Evolutionary conservation across 1,140 invertebrate species (phyloP).

Genomic region (Bombus pyrosoma): DNA sequence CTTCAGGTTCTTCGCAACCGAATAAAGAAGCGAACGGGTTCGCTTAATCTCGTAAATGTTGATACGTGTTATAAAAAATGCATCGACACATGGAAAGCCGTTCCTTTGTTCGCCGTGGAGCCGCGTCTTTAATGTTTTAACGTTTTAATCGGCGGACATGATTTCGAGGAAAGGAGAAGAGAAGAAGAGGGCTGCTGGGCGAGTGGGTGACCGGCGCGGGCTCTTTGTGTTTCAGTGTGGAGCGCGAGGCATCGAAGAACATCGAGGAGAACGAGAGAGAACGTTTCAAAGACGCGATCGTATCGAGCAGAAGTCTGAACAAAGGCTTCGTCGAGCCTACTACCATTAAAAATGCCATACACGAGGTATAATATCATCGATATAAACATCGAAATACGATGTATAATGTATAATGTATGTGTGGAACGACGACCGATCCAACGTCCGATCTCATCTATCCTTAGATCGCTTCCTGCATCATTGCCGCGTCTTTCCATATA

Average conservation of each 20-base stretch:
- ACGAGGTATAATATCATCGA: slow-evolving; percentile 66
- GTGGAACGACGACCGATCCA: too few relatives aligned
- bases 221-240: slow-evolving; percentile 71
- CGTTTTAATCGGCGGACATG: background rate
- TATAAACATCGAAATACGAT: background rate
- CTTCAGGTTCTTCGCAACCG: too few relatives aligned
- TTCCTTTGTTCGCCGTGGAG: too few relatives aligned
- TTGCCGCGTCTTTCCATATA: slow-evolving; percentile 84
- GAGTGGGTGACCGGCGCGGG: background rate
- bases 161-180: background rate
- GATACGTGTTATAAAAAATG: background rate
- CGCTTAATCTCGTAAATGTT: background rate
- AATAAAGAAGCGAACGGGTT: background rate
- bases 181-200: too few relatives aligned
- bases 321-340: slow-evolving; percentile 75
- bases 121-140: background rate
- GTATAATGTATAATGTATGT: too few relatives aligned
- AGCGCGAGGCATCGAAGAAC: slow-evolving; percentile 78
- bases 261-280: slow-evolving; percentile 79
- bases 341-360: slow-evolving; percentile 70
- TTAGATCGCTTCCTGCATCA: slow-evolving; percentile 83
- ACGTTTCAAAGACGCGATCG: slow-evolving; percentile 78
- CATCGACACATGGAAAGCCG: background rate
- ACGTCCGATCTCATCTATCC: background rate
- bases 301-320: slow-evolving; percentile 77